Evolutionary conservation across 2,888 invertebrate genomes (phyloP).

Genomic region (Sclerodermus sp.): DNA sequence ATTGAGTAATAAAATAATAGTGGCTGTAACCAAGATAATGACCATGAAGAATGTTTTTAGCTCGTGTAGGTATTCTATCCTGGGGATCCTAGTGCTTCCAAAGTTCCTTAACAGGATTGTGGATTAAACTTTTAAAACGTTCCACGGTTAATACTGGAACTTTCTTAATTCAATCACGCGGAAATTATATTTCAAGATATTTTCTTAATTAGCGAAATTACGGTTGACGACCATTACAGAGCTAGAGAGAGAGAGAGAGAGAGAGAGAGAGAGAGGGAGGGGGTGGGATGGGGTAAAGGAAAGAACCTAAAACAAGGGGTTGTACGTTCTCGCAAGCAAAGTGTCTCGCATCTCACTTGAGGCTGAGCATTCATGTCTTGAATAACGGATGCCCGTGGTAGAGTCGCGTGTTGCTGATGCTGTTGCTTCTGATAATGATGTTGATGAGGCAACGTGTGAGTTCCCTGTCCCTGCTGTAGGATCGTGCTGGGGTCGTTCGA

Average conservation of each 20-base stretch:
- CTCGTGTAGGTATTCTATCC: constrained; percentile 9
- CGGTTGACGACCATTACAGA: too few relatives aligned
- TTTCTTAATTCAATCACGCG: not conserved
- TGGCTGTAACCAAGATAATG: constrained; percentile 18
- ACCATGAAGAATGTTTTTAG: constrained; percentile 16
- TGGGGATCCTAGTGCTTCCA: not conserved
- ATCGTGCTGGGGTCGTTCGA: constrained; percentile 63
- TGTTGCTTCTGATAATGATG: constrained; percentile 54
- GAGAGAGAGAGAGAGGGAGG: too few relatives aligned
- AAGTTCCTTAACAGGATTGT: constrained; percentile 29
- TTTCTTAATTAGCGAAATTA: too few relatives aligned
- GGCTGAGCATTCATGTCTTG: constrained; percentile 63
- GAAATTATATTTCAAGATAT: too few relatives aligned
- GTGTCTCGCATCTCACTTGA: constrained; percentile 34
- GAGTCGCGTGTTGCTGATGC: constrained; percentile 62
- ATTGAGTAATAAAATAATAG: constrained; percentile 21
- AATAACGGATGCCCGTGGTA: constrained; percentile 58
- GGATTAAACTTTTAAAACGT: constrained; percentile 14
- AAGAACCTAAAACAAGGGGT: too few relatives aligned
- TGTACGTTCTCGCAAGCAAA: too few relatives aligned
- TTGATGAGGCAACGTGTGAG: constrained; percentile 56
- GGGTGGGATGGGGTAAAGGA: too few relatives aligned
- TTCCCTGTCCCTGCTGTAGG: constrained; percentile 45
- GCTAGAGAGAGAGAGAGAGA: too few relatives aligned
- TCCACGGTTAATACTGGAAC: not conserved